A percentile compares a stretch with the other conserved stretches of the same genome.
Evolutionary conservation across 2,888 invertebrate species (phyloP).

Genomic region (Fabriciana adippe): DNA sequence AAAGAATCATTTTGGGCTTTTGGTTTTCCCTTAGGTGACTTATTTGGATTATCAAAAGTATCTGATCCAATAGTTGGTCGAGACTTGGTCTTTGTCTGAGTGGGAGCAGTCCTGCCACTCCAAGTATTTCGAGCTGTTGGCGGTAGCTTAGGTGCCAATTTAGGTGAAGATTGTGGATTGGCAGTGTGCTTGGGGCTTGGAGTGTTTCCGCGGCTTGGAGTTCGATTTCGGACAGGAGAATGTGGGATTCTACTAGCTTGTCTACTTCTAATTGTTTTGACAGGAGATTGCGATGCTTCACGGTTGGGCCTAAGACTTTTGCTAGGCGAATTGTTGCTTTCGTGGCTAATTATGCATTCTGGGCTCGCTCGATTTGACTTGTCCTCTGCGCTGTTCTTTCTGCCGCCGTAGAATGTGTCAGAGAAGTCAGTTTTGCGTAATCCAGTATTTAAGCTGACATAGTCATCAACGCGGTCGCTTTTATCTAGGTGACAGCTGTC

Average conservation of each 20-base stretch:
- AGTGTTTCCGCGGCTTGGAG: slow-evolving; percentile 67
- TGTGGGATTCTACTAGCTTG: slow-evolving; percentile 76
- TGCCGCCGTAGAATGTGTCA: slow-evolving; percentile 82
- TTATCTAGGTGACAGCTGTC: slow-evolving; percentile 72
- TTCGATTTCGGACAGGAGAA: slow-evolving; percentile 67
- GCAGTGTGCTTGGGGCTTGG: slow-evolving; percentile 73
- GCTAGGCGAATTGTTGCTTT: slow-evolving; percentile 72
- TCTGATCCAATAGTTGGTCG: slow-evolving; percentile 70
- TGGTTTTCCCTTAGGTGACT: slow-evolving; percentile 82
- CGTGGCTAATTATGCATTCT: slow-evolving; percentile 66
- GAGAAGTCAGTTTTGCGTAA: slow-evolving; percentile 87
- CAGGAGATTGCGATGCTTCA: slow-evolving; percentile 65
- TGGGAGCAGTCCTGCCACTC: slow-evolving; percentile 84
- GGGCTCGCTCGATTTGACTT: slow-evolving; percentile 71
- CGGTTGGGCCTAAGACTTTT: slow-evolving; percentile 68
- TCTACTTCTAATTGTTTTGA: slow-evolving; percentile 66
- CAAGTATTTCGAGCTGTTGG: slow-evolving; percentile 86
- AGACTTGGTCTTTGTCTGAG: slow-evolving; percentile 64
- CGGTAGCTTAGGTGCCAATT: slow-evolving; percentile 68
- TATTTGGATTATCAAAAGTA: slow-evolving; percentile 79
- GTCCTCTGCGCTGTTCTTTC: slow-evolving; percentile 71
- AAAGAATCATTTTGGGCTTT: slow-evolving; percentile 72
- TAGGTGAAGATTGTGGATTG: slow-evolving; percentile 70
- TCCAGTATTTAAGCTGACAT: slow-evolving; percentile 86
- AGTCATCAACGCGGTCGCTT: slow-evolving; percentile 74